Percentiles rank a stretch among this genome's conserved stretches.
Conservation (phyloP, 2,113 vertebrate genomes). For the Notarius lentiginosus region DNA sequence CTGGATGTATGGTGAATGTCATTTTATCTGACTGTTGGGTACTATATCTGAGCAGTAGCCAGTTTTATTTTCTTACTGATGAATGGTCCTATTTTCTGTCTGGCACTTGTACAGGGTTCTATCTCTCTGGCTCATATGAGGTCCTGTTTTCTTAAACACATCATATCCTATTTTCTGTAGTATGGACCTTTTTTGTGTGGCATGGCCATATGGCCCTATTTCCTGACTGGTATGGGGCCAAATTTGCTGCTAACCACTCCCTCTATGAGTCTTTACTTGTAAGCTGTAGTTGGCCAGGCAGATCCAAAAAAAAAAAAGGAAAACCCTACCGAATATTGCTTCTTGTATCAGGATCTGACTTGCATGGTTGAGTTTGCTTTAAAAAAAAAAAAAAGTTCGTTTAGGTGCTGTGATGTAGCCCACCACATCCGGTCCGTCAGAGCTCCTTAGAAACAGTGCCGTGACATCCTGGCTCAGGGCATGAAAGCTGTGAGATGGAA, state of each 20-base stretch:
- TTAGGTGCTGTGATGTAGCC: slow-evolving; percentile 29
- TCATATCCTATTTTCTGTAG: slow-evolving; percentile 29
- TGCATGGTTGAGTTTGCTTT: slow-evolving; percentile 11
- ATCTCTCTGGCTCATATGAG: slow-evolving; percentile 33
- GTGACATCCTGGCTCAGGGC: slow-evolving; percentile 47
- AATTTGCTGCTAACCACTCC: slow-evolving; percentile 39
- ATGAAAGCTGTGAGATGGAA: slow-evolving; percentile 46
- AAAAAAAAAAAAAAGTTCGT: slow-evolving; percentile 45
- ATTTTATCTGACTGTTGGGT: slow-evolving; percentile 51
- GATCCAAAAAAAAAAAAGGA: slow-evolving; percentile 4
- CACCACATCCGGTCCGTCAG: neutral
- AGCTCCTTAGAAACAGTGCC: slow-evolving; percentile 41
- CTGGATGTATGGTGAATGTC: slow-evolving; percentile 41
- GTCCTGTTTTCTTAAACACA: slow-evolving; percentile 33
- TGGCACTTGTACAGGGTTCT: slow-evolving; percentile 36
- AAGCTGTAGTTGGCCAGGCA: slow-evolving; percentile 30
- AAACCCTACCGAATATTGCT: slow-evolving; percentile 27
- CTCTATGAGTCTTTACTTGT: slow-evolving; percentile 33
- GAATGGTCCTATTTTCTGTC: slow-evolving; percentile 48
- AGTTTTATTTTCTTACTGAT: slow-evolving; percentile 50
- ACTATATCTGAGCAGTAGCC: slow-evolving; percentile 40
- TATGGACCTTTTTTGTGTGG: slow-evolving; percentile 29
- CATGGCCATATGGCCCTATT: slow-evolving; percentile 35
- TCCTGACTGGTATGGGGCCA: slow-evolving; percentile 31
- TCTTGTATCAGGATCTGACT: slow-evolving; percentile 27